phyloP scores from a whole-genome alignment of 2,113 vertebrate genomes.

The Amphiprion ocellaris region DNA sequence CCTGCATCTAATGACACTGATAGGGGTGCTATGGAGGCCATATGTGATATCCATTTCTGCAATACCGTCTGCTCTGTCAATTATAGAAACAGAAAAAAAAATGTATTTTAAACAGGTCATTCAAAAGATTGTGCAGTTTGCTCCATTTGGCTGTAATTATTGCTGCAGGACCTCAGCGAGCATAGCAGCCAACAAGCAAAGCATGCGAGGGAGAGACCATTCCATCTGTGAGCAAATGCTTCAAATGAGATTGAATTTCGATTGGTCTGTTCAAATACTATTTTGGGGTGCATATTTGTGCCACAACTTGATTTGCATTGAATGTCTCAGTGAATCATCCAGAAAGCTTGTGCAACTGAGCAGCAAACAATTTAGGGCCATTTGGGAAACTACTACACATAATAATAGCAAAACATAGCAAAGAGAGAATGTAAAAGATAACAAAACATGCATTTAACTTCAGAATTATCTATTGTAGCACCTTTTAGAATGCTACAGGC shows the following conservation, averaged over 20 bases:
- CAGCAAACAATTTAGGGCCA: conserved; percentile 25
- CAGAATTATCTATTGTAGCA: neutral
- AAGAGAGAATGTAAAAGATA: neutral
- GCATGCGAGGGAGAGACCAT: conserved; percentile 30
- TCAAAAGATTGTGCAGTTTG: conserved; percentile 20
- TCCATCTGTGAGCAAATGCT: conserved; percentile 55
- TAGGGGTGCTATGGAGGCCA: neutral
- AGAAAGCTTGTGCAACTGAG: conserved; percentile 23
- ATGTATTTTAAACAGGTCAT: neutral
- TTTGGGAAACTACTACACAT: conserved; percentile 19
- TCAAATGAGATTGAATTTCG: conserved; percentile 32
- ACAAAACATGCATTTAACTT: conserved; percentile 9
- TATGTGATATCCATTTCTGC: neutral
- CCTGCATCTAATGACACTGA: neutral
- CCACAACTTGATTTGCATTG: conserved; percentile 40
- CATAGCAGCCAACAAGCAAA: conserved; percentile 23
- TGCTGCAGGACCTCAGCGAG: conserved; percentile 43
- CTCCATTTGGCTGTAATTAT: conserved; percentile 40
- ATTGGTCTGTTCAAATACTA: conserved; percentile 17
- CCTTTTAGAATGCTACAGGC: neutral
- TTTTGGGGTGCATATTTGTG: conserved; percentile 38
- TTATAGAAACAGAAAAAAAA: neutral
- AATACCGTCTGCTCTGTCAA: neutral
- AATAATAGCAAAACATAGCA: conserved; percentile 4
- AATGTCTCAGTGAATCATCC: conserved; percentile 23